Evolutionary conservation across 2,888 invertebrate species (phyloP).

Genomic region (Amphipyra tragopoginis): DNA sequence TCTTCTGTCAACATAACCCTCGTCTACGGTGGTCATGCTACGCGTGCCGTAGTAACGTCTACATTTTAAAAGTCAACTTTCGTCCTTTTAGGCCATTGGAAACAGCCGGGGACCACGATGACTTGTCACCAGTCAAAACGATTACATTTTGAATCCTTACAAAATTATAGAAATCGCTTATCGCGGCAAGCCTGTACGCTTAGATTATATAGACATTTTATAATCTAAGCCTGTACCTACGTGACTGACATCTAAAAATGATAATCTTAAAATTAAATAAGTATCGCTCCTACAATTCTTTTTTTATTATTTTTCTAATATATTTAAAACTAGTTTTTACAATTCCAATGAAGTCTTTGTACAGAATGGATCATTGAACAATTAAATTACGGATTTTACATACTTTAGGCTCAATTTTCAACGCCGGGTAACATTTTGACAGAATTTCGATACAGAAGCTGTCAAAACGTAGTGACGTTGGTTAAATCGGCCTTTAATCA

Average conservation of each 20-base stretch:
- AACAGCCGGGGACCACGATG: background rate
- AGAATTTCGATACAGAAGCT: too few relatives aligned
- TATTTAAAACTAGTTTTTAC: slow-evolving; percentile 9
- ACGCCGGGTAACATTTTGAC: too few relatives aligned
- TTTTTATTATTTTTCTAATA: background rate
- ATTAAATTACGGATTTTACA: too few relatives aligned
- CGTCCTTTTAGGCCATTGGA: slow-evolving; percentile 1
- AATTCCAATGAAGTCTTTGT: slow-evolving; percentile 26
- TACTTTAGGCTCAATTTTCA: background rate
- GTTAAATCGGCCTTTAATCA: too few relatives aligned
- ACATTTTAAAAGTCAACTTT: background rate
- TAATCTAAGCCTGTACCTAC: too few relatives aligned
- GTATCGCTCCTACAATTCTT: slow-evolving; percentile 22
- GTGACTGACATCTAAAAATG: background rate
- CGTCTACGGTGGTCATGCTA: too few relatives aligned
- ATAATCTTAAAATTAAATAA: slow-evolving; percentile 42
- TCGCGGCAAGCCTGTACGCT: background rate
- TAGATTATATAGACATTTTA: too few relatives aligned
- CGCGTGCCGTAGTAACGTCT: too few relatives aligned
- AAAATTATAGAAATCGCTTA: background rate
- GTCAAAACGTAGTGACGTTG: too few relatives aligned
- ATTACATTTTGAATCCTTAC: background rate
- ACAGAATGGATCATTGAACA: background rate
- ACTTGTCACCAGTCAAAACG: background rate
- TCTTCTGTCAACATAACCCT: too few relatives aligned